Percentiles rank a stretch among this genome's conserved stretches.
Evolutionary conservation across 2,797 vertebrate genomes (phyloP).

Genomic region (Hypotaenidia philippensis): DNA sequence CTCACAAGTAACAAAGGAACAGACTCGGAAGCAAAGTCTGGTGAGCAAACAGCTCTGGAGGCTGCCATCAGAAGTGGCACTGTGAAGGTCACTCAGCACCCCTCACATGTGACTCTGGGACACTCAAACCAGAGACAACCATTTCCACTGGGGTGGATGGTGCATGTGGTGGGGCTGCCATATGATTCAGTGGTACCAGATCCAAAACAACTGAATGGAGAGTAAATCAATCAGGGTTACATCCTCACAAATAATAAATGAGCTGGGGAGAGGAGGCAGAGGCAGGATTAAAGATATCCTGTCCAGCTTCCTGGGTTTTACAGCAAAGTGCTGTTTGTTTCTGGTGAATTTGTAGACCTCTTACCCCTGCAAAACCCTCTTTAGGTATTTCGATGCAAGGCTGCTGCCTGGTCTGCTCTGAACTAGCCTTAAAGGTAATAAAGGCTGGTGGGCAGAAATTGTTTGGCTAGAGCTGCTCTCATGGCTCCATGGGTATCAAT

Average conservation of each 20-base stretch:
- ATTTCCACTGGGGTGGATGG: not conserved
- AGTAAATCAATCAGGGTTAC: not conserved
- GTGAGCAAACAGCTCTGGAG: not conserved
- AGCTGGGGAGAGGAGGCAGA: not conserved
- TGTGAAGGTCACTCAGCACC: not conserved
- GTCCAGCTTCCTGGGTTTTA: not conserved
- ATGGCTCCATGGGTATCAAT: accelerated
- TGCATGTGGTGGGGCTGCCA: not conserved
- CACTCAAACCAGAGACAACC: not conserved
- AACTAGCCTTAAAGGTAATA: not conserved
- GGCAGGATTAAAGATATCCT: not conserved
- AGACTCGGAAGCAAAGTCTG: not conserved
- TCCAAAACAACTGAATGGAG: not conserved
- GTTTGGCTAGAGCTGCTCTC: not conserved
- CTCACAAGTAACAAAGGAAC: not conserved
- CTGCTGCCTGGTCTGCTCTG: not conserved
- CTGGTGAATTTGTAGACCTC: not conserved
- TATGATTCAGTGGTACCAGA: accelerated
- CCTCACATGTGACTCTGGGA: accelerated
- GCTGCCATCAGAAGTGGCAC: not conserved
- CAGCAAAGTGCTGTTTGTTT: not conserved
- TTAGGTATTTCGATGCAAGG: not conserved
- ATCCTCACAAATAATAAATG: not conserved
- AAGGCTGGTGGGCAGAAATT: not conserved
- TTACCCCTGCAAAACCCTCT: not conserved